phyloP scores from a whole-genome alignment of 37 sponge, comb jelly and placozoan species.

The Ephydatia muelleri region DNA sequence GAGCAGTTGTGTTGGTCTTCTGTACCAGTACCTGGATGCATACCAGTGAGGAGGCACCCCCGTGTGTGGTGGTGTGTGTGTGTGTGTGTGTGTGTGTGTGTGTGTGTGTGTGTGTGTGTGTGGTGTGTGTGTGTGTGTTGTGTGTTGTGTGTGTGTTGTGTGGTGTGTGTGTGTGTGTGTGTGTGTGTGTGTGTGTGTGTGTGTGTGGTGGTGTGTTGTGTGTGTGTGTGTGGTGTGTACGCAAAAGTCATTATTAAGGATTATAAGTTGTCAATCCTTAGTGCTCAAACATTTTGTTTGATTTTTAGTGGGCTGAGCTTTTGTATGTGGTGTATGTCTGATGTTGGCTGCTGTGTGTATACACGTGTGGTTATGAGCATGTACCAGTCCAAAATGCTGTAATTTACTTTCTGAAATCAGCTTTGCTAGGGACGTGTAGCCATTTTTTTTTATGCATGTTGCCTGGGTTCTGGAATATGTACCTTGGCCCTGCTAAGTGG shows the following conservation, averaged over 20 bases:
- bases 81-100: background rate
- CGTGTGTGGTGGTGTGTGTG: background rate
- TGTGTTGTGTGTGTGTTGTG: no score
- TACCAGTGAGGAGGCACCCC: slow-evolving; percentile 49
- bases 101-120: background rate
- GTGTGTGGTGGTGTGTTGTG: slow-evolving; percentile 1
- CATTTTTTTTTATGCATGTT: background rate
- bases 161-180: slow-evolving; percentile 3
- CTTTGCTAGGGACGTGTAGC: background rate
- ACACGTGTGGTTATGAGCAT: no score
- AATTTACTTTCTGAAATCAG: no score
- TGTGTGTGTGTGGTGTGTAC: background rate
- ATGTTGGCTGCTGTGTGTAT: no score
- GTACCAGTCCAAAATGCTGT: no score
- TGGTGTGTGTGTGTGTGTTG: background rate
- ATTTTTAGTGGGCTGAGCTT: no score
- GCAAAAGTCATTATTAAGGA: no score
- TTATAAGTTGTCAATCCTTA: no score
- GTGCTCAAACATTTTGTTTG: no score
- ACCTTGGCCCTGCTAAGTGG: background rate
- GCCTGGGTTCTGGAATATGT: no score
- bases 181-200: slow-evolving; percentile 18
- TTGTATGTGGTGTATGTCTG: no score
- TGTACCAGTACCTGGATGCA: slow-evolving; percentile 79
- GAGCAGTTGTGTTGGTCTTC: slow-evolving; percentile 57